A percentile compares a stretch with the other conserved stretches of the same genome.
Conservation (phyloP, 2,797 vertebrate species). For the Phalanger gymnotis region DNA sequence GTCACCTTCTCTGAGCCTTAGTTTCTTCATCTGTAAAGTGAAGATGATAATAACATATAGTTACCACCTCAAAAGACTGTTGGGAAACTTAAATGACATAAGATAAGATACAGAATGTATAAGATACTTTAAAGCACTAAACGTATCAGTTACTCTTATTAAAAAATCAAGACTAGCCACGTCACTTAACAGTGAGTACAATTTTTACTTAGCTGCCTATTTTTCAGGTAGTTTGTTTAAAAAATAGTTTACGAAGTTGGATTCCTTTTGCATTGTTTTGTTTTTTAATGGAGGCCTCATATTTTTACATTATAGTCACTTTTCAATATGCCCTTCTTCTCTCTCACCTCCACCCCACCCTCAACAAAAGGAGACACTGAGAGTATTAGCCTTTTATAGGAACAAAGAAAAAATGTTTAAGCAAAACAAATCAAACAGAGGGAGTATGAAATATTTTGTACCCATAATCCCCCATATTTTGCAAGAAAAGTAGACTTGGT, state of each 20-base stretch:
- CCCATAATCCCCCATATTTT: neutral
- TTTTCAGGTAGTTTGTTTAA: neutral
- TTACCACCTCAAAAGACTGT: neutral
- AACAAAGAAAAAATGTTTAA: neutral
- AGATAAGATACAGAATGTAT: neutral
- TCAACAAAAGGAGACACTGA: neutral
- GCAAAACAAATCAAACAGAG: neutral
- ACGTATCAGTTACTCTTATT: neutral
- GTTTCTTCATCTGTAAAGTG: slow-evolving; percentile 3
- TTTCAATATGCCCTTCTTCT: neutral
- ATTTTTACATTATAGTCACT: neutral
- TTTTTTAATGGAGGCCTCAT: neutral
- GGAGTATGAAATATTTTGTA: neutral
- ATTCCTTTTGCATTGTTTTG: neutral
- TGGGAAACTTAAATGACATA: neutral
- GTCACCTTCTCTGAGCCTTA: neutral
- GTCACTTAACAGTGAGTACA: neutral
- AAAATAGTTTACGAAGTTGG: neutral
- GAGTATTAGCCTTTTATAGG: neutral
- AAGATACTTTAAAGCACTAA: neutral
- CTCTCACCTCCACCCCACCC: neutral
- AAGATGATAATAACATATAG: neutral
- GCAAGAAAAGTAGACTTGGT: neutral
- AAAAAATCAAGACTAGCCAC: neutral
- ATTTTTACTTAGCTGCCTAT: neutral